Evolutionary conservation across 2,888 invertebrate genomes (phyloP), one percentile per base, ranked within the genome.

Genomic region (Scotopteryx bipunctaria): DNA sequence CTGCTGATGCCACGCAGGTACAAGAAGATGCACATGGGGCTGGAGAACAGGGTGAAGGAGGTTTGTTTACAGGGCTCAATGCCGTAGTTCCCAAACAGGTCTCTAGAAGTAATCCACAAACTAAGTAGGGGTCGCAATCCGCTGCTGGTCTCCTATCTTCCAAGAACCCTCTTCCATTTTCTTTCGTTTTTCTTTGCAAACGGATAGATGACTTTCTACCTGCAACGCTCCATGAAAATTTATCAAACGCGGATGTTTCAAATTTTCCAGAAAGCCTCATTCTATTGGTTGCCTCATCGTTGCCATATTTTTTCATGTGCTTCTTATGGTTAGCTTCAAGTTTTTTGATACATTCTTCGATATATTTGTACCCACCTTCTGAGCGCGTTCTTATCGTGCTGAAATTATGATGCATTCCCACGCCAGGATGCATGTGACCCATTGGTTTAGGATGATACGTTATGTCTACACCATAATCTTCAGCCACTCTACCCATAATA

Each of bases 241-340:
- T 96, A 66, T 97, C 95, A 73, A 98, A 98, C 14, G 95, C 96
- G 37, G 98, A 96, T 0, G 99, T 99, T 89, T 99, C 99, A 83
- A 97, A 98, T 73, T 92, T 93, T 42, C 99, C 99, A 5, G 97
- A 98, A 19, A 99, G 91, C 61, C 99, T 94, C 75, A 98, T 93
- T 76, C 95, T 96, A 83, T 99, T 99, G 83, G 98, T 98, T 70
- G 93, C 92, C 59, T 98, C 98, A 76, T 96, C 95, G 53, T 95
- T 93, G 78, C 99, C 98, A 78, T 99, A 99, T 43, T 94, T 93
- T 70, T 93, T 93, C 87, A 99, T 99, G 81, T 99, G 99, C 60
- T 96, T 94, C 66, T 94, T 92, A 75, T 99, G 99, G 65, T 95
- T 94, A 66, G 94, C 93, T 70, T 97, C 95, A 53, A 99, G 91